Percentiles rank a stretch among this genome's conserved stretches.
Evolutionary conservation across 2,888 invertebrate genomes (phyloP).

Genomic region (Drosophila vallismaia): DNA sequence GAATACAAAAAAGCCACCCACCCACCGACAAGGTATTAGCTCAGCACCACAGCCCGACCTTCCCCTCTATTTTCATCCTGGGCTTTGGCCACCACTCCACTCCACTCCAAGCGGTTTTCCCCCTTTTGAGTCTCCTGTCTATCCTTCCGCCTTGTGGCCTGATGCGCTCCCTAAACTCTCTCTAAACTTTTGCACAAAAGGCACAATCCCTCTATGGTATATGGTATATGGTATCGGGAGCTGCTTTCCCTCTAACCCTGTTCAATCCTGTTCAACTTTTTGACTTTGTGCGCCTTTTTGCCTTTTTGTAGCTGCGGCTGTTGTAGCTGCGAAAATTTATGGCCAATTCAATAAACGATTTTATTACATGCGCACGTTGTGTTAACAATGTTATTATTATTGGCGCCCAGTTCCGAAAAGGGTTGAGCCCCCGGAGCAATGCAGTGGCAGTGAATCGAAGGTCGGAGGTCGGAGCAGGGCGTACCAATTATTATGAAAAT

Average conservation of each 20-base stretch:
- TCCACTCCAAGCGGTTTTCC: not conserved
- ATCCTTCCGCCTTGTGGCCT: slow-evolving; percentile 17
- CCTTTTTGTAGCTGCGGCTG: no score
- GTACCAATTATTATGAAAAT: slow-evolving; percentile 72
- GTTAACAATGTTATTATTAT: slow-evolving; percentile 81
- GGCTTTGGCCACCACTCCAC: not conserved
- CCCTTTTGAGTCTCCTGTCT: slow-evolving; percentile 1
- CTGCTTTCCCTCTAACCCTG: no score
- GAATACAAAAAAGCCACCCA: slow-evolving; percentile 13
- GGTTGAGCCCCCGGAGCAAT: slow-evolving; percentile 51
- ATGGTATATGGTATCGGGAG: no score
- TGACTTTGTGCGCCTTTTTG: slow-evolving; percentile 66
- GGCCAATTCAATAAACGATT: slow-evolving; percentile 82
- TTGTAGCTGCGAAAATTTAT: slow-evolving; percentile 76
- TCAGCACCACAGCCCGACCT: not conserved
- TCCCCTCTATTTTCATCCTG: not conserved
- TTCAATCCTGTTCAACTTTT: no score
- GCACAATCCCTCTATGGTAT: slow-evolving; percentile 7
- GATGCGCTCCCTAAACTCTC: slow-evolving; percentile 27
- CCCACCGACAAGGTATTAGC: slow-evolving; percentile 9
- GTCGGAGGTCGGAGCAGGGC: slow-evolving; percentile 7
- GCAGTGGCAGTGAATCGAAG: slow-evolving; percentile 47
- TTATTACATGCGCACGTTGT: slow-evolving; percentile 80
- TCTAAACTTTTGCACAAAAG: slow-evolving; percentile 68
- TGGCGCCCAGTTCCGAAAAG: slow-evolving; percentile 62